Base-by-base conservation (phyloP, 2,888 invertebrate genomes). In the Eupithecia pulchellata region DNA sequence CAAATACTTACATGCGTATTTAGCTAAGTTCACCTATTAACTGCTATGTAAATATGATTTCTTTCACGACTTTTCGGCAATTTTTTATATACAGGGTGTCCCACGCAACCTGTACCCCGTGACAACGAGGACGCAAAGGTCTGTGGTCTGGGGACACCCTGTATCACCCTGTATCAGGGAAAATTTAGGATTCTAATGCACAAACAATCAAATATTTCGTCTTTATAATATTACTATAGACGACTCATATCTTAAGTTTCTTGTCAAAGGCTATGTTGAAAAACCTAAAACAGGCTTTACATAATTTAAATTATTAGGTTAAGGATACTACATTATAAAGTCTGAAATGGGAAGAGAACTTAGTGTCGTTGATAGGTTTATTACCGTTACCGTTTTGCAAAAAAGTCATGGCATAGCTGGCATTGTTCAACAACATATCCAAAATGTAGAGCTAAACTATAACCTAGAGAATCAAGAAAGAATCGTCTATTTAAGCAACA, bases 301-400 rank as follows among this genome's bases (percentile, higher is more conserved):
- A 42, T 42, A 17, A n/a, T 42, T 42, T 42, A 6, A n/a, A 2
- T 42, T 42, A 42, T n/a, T n/a, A 42, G 42, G 42, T 42, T 42
- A 42, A n/a, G 42, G 42, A n/a, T 42, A n/a, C 42, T n/a, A 42
- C 17, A 42, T 8, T 2, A 75, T 81, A 0, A 77, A 74, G 62
- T 84, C 85, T 1, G 81, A 78, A 74, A 79, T 77, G 66, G 83
- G 83, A 4, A 82, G 75, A 30, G 74, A 78, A 27, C 73, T 84
- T 0, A 69, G 85, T 9, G 62, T 83, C 6, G 67, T 82, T 14
- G 79, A 81, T 17, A 86, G 86, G 0, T n/a, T n/a, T n/a, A n/a
- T n/a, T n/a, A n/a, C n/a, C n/a, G n/a, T n/a, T 85, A 83, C 60
- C 83, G 0, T 87, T 81, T 74, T 75, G 80, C n/a, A n/a, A 42